Base-by-base conservation (phyloP, 2,797 vertebrate genomes). In the Spatula versicolor region DNA sequence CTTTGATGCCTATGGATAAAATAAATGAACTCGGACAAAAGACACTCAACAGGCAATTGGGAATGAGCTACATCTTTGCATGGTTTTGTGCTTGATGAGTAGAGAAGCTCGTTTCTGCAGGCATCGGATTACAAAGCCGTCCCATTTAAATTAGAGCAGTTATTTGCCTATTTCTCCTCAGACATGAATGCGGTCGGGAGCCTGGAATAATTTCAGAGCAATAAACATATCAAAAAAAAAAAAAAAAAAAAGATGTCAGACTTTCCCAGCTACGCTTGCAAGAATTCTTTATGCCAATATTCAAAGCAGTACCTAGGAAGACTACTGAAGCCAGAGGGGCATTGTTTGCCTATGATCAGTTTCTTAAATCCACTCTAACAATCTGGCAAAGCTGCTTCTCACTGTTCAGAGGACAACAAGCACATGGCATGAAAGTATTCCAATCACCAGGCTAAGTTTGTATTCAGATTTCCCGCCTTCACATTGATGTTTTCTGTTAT, bases 141-240 rank as follows among this genome's bases (percentile, higher is more conserved):
- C 94, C 74, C 74, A 75, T 74, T 91, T 55, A 88, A 96, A 95
- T 94, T 84, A 86, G 56, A 90, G 72, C 58, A 78, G 88, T 64
- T 90, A 84, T 92, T 96, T 95, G 88, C 93, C 86, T 95, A 78
- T 88, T 72, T 75, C 77, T 83, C 84, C 93, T 88, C 81, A 86
- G 90, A 95, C 15, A 3, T 3, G 71, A 91, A 87, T 75, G 95
- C 0, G 78, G 88, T 95, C 81, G 28, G 95, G 78, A 72, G 45
- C 75, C 68, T 94, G 94, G 95, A 95, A 92, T 80, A 75, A 83
- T 85, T 97, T 92, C 95, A 96, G 86, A 80, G 88, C 75, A 94
- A 88, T 86, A 94, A 95, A 91, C 28, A 35, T 62, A 37, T 31
- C 0, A 14, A 8, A 4, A 9, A 22, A 50, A 52, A 43, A 25